Conservation (phyloP, 2,888 invertebrate species). For the Phymatocera aterrima region DNA sequence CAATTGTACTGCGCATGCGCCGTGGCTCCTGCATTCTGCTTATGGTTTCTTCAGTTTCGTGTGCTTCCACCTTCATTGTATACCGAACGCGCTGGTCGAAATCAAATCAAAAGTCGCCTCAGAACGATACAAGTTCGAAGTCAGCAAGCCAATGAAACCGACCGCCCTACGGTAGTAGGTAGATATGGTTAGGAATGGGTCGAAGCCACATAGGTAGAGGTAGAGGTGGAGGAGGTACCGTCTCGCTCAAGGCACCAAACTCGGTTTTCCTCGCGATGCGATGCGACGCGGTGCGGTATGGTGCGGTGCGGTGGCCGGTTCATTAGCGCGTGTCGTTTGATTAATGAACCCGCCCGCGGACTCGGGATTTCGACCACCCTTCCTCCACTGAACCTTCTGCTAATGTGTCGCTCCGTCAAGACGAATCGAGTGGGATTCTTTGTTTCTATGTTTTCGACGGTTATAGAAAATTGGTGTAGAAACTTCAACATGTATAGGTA, state of each 20-base stretch:
- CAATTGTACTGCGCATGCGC: no score
- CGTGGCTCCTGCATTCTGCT: no score
- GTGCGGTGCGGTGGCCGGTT: constrained; percentile 58
- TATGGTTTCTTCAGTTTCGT: no score
- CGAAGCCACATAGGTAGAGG: background rate
- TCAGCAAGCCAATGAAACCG: background rate
- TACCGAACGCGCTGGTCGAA: background rate
- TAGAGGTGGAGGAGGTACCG: background rate
- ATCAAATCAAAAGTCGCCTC: constrained; percentile 23
- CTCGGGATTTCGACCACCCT: constrained; percentile 24
- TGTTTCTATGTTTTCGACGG: no score
- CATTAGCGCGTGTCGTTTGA: constrained; percentile 72
- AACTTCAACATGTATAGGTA: no score
- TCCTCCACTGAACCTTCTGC: constrained; percentile 20
- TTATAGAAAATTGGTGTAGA: no score
- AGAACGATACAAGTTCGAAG: constrained; percentile 16
- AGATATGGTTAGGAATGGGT: background rate
- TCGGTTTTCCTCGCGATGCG: constrained; percentile 54
- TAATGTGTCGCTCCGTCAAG: constrained; percentile 35
- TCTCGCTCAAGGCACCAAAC: constrained; percentile 26
- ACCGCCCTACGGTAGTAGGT: constrained; percentile 3
- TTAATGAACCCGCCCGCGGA: constrained; percentile 66
- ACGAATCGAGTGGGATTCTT: constrained; percentile 41
- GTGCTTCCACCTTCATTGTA: no score
- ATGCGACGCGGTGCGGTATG: constrained; percentile 45